Base-by-base conservation (phyloP, 2,888 invertebrate genomes). In the Troides helena region DNA sequence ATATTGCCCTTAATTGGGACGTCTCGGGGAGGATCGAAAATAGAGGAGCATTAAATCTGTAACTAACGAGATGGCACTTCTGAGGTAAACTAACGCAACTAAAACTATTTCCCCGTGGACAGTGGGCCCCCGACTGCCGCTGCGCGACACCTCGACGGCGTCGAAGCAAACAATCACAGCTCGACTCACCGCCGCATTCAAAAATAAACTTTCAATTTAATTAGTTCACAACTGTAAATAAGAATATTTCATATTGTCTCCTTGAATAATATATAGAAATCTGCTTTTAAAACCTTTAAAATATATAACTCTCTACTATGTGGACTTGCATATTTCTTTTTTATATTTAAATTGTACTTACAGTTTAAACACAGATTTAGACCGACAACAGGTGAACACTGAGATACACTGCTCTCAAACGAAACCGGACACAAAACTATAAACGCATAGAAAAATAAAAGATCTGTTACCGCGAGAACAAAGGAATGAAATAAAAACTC, bases 391-490 rank as follows among this genome's bases (percentile, higher is more conserved):
- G 78, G 85, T 75, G 78, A 83, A 84, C 79, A 80, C 79, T 77
- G 82, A 76, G 75, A 79, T 85, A 84, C 83, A 84, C 83, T 78
- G 56, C 80, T 81, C 79, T 81, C 83, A 86, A 82, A 77, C 10
- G 56, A 46, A 21, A 8, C n/a, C 56, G 8, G 56, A n/a, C 56
- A 76, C 81, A 82, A 79, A 79, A 79, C 80, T 80, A 83, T 79
- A 90, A 91, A 90, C 83, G 86, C 90, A 88, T 90, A 91, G 90
- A 92, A 74, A 91, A 92, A 91, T 91, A 46, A 92, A 92, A 92
- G 90, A 91, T 92, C 89, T 90, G 87, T 80, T 83, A 83, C 83
- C 82, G 87, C 85, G 87, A 87, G 82, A 87, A 85, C 84, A 80
- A 74, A 89, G 90, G 91, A 91, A 92, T 91, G 90, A 88, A 85